Base-by-base conservation (phyloP, 2,113 vertebrate genomes). In the Tautogolabrus adspersus region DNA sequence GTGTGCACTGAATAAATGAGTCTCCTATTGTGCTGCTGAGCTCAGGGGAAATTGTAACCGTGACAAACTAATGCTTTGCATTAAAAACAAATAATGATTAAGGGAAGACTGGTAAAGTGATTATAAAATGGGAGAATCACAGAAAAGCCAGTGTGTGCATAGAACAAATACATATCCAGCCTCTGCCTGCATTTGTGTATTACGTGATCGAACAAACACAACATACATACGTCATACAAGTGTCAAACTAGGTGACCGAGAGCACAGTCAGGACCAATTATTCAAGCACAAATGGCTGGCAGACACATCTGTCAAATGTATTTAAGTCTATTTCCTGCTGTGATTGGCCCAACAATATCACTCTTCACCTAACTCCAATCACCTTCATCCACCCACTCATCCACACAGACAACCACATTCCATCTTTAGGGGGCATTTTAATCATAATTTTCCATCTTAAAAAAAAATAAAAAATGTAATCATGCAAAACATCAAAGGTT, bases 401-500 rank as follows among this genome's bases (percentile, higher is more conserved):
- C 8, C 52, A 56, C 5, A 1, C 22, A 62, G n/a, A 13, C 21
- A 4, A 6, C 66, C 62, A 65, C 23, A 49, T 22, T 51, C 10
- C 9, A 9, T 6, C 22, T 10, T 74, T 57, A 67, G 68, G 21
- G 18, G 46, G 15, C 13, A 61, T 74, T 57, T 12, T 10, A 2
- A 44, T 62, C 18, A 65, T 47, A 3, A 8, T 61, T 19, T 44
- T 3, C 1, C 15, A 23, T 52, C 4, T 26, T 26, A 2, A 26
- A 4, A 26, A 26, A 26, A 2, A 26, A 26, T 26, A 26, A 26
- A 26, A 26, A 26, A 2, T 26, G 4, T 26, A 2, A 26, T 81
- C 47, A 70, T 51, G 26, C 64, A 47, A 38, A 49, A 73, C 69
- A 73, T 87, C 55, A 81, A 83, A 83, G 54, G 10, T 38, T 61